Evolutionary conservation across 2,888 invertebrate species (phyloP).

Genomic region (Adela reaumurella): DNA sequence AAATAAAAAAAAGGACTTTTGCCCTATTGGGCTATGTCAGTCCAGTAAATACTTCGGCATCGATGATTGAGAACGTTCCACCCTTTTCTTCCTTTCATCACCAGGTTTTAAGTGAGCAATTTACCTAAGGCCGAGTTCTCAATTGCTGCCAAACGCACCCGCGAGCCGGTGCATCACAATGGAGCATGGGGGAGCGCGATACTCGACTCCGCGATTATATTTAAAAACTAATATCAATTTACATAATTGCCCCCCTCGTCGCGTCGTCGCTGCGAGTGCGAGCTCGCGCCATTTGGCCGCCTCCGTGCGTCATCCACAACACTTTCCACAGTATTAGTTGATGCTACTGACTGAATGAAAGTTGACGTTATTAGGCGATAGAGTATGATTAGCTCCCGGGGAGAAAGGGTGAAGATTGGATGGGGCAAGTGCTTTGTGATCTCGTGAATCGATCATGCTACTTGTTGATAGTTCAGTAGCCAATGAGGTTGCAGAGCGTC

Average conservation of each 20-base stretch:
- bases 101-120: too few species aligned
- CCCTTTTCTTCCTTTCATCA: too few species aligned
- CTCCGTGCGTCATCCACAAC: constrained; percentile 8
- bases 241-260: constrained; percentile 16
- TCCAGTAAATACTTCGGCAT: too few species aligned
- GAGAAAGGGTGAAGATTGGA: not conserved
- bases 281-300: constrained; percentile 18
- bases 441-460: too few species aligned
- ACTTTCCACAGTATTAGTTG: not conserved
- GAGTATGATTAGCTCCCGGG: not conserved
- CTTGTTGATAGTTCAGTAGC: too few species aligned
- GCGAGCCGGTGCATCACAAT: not conserved
- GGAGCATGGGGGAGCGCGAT: constrained; percentile 15
- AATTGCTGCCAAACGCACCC: not conserved
- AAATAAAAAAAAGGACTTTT: too few species aligned
- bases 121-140: too few species aligned
- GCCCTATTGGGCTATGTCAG: too few species aligned
- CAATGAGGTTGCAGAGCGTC: too few species aligned
- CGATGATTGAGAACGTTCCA: too few species aligned
- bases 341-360: not conserved
- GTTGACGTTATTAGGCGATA: not conserved
- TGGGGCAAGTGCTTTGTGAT: not conserved
- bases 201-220: constrained; percentile 10
- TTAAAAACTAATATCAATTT: constrained; percentile 21
- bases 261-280: not conserved